These are phyloP conservation scores for Clupea harengus DNA, from an alignment of 2,113 vertebrate species.

Conservation along the genomic window DNA sequence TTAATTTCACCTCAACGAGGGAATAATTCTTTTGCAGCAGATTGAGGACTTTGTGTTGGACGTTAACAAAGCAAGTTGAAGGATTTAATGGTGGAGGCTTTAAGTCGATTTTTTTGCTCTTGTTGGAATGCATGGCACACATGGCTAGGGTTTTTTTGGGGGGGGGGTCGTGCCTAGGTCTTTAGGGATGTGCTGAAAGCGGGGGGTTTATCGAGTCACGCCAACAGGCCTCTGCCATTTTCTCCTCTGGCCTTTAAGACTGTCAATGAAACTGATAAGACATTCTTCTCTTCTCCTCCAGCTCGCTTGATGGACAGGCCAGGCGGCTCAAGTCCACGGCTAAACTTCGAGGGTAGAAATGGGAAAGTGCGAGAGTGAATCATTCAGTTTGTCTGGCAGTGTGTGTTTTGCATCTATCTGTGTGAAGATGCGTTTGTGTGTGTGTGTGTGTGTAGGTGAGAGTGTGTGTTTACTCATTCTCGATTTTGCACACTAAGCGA, in stretches of 20 bases:
- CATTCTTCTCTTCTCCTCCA: neutral
- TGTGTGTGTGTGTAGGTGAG: neutral
- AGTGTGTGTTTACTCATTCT: neutral
- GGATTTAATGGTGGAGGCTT: slow-evolving; percentile 36
- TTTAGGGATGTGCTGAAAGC: neutral
- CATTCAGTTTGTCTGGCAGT: slow-evolving; percentile 46
- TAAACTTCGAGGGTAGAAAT: neutral
- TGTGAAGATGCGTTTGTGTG: neutral
- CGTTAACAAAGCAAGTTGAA: slow-evolving; percentile 33
- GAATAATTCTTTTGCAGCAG: slow-evolving; percentile 51
- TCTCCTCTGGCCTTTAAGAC: slow-evolving; percentile 8
- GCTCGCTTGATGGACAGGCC: neutral
- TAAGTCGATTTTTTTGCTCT: slow-evolving; percentile 24
- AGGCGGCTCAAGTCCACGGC: neutral
- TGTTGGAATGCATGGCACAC: slow-evolving; percentile 34
- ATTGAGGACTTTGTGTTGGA: slow-evolving; percentile 37
- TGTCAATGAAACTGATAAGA: slow-evolving; percentile 4
- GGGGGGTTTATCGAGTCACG: neutral
- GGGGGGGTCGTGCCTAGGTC: neutral
- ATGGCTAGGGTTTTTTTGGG: neutral
- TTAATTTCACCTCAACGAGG: slow-evolving; percentile 54
- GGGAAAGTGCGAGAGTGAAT: slow-evolving; percentile 43
- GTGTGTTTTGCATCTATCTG: slow-evolving; percentile 37
- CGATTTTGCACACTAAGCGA: slow-evolving; percentile 41
- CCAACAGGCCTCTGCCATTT: neutral